Base-by-base conservation (phyloP, 2,888 invertebrate species). In the Sphaerophoria taeniata region DNA sequence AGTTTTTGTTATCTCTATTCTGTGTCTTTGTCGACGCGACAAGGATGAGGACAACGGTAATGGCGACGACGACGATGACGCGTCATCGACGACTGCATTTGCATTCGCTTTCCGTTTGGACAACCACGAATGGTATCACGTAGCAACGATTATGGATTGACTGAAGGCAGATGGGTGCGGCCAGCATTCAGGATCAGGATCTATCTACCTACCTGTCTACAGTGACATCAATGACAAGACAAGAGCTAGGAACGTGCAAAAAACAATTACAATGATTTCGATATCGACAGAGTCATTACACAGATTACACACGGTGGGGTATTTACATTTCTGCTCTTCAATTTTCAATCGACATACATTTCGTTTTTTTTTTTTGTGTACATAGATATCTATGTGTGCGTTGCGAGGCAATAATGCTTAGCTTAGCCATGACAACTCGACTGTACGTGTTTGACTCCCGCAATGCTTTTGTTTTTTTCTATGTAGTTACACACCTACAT, bases 111-210 rank as follows among this genome's bases (percentile, higher is more conserved):
- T 63, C 51, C 74, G 65, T 73, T 83, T 78, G 58, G 65, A 78
- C 72, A 74, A 83, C 63, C 83, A 74, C 79, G 71, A 74, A 84
- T 75, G 79, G 70, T 71, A 84, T 71, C 83, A 84, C 83, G 83
- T 84, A 84, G 75, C 71, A 75, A 67, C 83, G 83, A 84, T 84
- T 84, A 84, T 74, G 83, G 83, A 60, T 67, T 75, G 60, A 74
- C 43, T 60, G 9, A 56, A 36, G n/a, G 67, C 11, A 11, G 51
- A 49, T 33, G 49, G 39, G 39, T 43, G 43, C 14, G n/a, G 67
- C 7, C 5, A 34, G 49, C 34, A 39, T 49, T 55, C 24, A 24
- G 24, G 24, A 24, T 24, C 24, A 24, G 24, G 24, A 24, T 24
- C 24, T 24, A 24, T 24, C 24, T 24, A 43, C 39, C 39, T 9